phyloP scores from a whole-genome alignment of 2,113 vertebrate species.

The Lathamus discolor region DNA sequence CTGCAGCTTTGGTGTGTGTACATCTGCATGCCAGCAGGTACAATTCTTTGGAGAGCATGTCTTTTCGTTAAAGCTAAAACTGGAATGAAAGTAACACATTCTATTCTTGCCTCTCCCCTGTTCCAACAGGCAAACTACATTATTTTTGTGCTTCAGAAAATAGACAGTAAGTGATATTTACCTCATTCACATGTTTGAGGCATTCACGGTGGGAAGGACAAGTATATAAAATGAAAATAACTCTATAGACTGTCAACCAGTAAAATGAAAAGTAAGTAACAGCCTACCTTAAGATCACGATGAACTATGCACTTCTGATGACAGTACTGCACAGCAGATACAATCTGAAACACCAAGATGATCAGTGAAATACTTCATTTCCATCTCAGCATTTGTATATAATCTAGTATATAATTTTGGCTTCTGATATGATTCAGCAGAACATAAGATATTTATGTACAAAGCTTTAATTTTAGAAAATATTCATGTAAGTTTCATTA shows the following conservation, averaged over 20 bases:
- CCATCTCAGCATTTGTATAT: not conserved
- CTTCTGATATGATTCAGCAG: not conserved
- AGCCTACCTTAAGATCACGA: slow-evolving; percentile 92
- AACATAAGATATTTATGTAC: not conserved
- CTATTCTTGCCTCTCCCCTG: not conserved
- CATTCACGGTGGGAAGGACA: not conserved
- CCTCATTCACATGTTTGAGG: not conserved
- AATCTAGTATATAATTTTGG: not conserved
- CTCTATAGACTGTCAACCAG: not conserved
- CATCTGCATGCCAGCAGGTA: not conserved
- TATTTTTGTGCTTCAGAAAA: not conserved
- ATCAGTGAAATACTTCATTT: slow-evolving; percentile 10
- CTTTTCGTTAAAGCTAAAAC: not conserved
- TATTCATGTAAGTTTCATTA: not conserved
- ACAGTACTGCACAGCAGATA: slow-evolving; percentile 98
- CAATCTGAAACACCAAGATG: slow-evolving; percentile 86
- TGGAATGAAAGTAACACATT: not conserved
- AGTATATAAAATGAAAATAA: not conserved
- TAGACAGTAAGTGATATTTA: not conserved
- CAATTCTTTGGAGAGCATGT: not conserved
- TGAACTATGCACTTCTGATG: slow-evolving; percentile 98
- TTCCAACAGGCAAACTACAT: not conserved
- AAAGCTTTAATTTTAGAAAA: not conserved
- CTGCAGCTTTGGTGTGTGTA: not conserved
- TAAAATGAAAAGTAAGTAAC: not conserved